phyloP scores from a whole-genome alignment of 2,888 invertebrate species.

The Aphidoletes aphidimyza region DNA sequence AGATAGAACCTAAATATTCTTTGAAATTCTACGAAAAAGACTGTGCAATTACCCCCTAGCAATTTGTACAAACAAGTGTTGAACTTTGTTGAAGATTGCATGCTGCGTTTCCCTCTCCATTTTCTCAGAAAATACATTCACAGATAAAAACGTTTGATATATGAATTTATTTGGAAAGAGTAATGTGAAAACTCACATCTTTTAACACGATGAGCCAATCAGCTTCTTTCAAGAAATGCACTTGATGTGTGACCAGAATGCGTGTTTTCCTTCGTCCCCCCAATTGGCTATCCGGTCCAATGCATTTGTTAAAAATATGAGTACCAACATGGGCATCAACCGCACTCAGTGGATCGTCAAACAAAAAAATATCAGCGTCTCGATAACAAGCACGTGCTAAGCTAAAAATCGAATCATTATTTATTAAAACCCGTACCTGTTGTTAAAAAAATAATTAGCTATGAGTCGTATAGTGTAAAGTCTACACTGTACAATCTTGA shows the following conservation, averaged over 20 bases:
- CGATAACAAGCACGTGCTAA: conserved; percentile 61
- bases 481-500: too few relatives aligned
- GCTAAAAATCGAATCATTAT: conserved; percentile 55
- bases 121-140: too few relatives aligned
- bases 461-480: too few relatives aligned
- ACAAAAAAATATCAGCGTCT: conserved; percentile 76
- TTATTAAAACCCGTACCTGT: too few relatives aligned
- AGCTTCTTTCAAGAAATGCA: conserved; percentile 73
- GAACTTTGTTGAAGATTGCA: too few relatives aligned
- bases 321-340: conserved; percentile 79
- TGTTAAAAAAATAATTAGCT: too few relatives aligned
- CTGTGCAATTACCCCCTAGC: too few relatives aligned
- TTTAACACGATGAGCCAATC: conserved; percentile 71
- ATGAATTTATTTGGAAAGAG: conserved; percentile 58
- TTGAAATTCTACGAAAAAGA: too few relatives aligned
- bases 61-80: too few relatives aligned
- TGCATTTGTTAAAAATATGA: conserved; percentile 77
- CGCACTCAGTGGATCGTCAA: conserved; percentile 81
- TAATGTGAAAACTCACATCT: conserved; percentile 65
- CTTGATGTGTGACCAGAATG: conserved; percentile 82
- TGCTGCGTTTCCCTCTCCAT: too few relatives aligned
- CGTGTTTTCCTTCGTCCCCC: conserved; percentile 70
- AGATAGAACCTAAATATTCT: too few relatives aligned
- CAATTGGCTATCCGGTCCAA: conserved; percentile 68
- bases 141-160: too few relatives aligned